Evolutionary conservation across 2,888 invertebrate species (phyloP), one percentile per base, ranked within the genome.

Genomic region (Ephialtes manifestator): DNA sequence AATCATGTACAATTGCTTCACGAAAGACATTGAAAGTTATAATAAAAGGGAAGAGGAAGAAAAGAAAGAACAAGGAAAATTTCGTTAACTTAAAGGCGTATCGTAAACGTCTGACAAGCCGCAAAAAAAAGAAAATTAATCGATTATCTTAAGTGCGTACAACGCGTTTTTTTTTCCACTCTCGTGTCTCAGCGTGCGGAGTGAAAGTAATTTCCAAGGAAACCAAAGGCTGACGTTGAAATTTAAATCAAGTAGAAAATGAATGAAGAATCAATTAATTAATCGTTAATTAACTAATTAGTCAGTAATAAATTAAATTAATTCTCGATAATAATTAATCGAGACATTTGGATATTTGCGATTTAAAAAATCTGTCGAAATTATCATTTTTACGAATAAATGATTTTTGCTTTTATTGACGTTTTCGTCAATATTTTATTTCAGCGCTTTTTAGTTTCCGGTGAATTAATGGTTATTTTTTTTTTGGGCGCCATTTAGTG

Each of bases 21-120:
- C 51, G 68, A 68, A 48, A 28, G 70, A 78, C 18, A 58, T 74
- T 74, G 60, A 55, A 78, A 72, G 18, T 63, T 31, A 65, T 65
- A 18, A 13, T 65, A 39, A 65, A 39, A 43, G 10, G 20, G n/a
- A 39, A 65, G 20, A 65, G n/a, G 18, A 43, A 28, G 24, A 51
- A 84, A 13, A 60, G 31, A 39, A 53, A 77, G 71, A 76, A 80
- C 63, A 81, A 75, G 70, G 67, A 79, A 79, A 77, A 81, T 72
- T 39, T 28, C 60, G 53, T 70, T 65, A 51, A 58, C 68, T 53
- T 60, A 51, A 51, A 43, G 55, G 72, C 68, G 48, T 68, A 71
- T 70, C 46, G 39, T 46, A 74, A 65, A 20, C 71, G 77, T 80
- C 77, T 81, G 75, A 82, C 51, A 65, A 81, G 24, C 31, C 28